Conservation (phyloP, 2,888 invertebrate species). For the Cryptus viduatorius region DNA sequence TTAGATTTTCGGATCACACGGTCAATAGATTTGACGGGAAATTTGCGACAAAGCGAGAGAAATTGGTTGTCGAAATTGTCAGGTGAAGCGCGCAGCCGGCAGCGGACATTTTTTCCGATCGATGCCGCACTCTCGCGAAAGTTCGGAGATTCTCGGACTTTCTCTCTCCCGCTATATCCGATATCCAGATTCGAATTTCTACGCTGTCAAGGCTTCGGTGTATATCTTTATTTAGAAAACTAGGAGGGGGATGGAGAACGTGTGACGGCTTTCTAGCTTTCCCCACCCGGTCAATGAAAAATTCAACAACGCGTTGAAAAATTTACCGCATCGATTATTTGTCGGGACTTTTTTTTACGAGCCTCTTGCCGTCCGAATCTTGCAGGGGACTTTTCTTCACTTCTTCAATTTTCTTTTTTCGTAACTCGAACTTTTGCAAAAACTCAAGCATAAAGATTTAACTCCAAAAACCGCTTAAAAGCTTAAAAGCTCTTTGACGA, state of each 20-base stretch:
- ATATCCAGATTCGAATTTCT: constrained; percentile 34
- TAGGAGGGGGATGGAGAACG: background rate
- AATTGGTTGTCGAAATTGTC: background rate
- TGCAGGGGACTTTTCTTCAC: too few species aligned
- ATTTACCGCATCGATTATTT: background rate
- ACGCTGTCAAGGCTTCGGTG: background rate
- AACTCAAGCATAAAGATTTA: too few species aligned
- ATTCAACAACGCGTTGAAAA: background rate
- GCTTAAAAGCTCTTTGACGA: too few species aligned
- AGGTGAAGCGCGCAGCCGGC: background rate
- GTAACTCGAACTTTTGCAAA: too few species aligned
- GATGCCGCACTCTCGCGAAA: constrained; percentile 18
- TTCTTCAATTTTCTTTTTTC: too few species aligned
- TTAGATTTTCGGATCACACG: background rate
- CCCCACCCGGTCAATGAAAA: background rate
- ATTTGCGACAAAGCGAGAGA: background rate
- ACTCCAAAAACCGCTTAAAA: too few species aligned
- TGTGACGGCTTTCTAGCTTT: background rate
- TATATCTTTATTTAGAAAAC: constrained; percentile 6
- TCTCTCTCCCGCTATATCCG: constrained; percentile 11
- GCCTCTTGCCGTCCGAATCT: background rate
- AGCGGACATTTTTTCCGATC: constrained; percentile 37
- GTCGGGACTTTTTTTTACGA: background rate
- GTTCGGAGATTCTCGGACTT: constrained; percentile 11
- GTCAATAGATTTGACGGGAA: background rate